Evolutionary conservation across 23 tunicate species (phyloP).

Genomic region (Diplosoma virens): DNA sequence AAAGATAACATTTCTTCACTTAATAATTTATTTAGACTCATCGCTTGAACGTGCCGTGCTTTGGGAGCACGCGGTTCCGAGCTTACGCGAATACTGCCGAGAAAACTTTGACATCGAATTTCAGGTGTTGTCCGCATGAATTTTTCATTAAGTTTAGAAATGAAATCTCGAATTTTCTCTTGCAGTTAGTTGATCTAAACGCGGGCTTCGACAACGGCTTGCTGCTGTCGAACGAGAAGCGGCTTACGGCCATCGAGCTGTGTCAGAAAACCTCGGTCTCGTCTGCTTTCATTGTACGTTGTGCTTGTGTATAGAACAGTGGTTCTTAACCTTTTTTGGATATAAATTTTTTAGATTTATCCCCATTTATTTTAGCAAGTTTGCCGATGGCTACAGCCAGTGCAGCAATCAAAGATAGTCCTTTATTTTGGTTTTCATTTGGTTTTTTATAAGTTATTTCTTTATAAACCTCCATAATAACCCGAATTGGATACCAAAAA

Average conservation of each 20-base stretch:
- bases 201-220: conserved; percentile 17
- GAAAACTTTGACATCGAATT: conserved; percentile 32
- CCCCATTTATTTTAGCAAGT: too few relatives aligned
- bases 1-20: neutral
- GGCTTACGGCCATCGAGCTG: conserved; percentile 14
- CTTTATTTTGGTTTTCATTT: too few relatives aligned
- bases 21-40: conserved; percentile 26
- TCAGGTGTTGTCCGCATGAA: conserved; percentile 6
- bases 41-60: conserved; percentile 18
- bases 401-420: too few relatives aligned
- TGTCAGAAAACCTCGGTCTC: conserved; percentile 29
- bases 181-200: conserved; percentile 22
- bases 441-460: too few relatives aligned
- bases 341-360: too few relatives aligned
- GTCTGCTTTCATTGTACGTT: conserved; percentile 36
- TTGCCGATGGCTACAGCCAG: too few relatives aligned
- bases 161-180: neutral
- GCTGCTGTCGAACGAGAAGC: conserved; percentile 11
- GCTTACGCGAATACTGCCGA: conserved; percentile 9
- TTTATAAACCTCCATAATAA: too few relatives aligned
- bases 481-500: too few relatives aligned
- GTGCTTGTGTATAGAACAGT: too few relatives aligned
- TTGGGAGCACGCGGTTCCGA: conserved; percentile 5
- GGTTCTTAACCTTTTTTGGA: too few relatives aligned
- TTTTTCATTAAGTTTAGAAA: neutral